These are phyloP conservation scores for Piaya cayana DNA, from an alignment of 2,113 vertebrate genomes.

Conservation along the genomic window DNA sequence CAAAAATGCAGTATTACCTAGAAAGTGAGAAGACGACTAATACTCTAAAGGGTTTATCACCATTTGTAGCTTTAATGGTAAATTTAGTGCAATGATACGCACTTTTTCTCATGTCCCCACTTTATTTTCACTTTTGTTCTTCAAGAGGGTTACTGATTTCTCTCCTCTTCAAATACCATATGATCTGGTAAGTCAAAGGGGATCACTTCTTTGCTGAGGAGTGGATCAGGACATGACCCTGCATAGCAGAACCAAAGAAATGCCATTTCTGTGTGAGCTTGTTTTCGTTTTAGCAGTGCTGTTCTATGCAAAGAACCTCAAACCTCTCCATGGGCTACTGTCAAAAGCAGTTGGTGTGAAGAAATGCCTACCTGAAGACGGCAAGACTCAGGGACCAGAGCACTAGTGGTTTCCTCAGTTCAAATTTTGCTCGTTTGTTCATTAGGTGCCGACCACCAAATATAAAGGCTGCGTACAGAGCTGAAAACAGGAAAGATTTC, in stretches of 20 bases:
- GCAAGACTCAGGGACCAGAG: slow-evolving; percentile 98
- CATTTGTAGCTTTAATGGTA: not conserved
- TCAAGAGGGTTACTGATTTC: not conserved
- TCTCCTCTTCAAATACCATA: not conserved
- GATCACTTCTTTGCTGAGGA: not conserved
- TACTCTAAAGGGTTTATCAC: not conserved
- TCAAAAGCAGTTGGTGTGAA: not conserved
- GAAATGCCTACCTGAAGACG: slow-evolving; percentile 87
- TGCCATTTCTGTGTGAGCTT: not conserved
- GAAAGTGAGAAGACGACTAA: not conserved
- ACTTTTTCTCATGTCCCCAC: not conserved
- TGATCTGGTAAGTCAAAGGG: not conserved
- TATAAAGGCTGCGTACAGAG: slow-evolving; percentile 95
- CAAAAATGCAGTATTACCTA: not conserved
- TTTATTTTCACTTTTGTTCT: slow-evolving; percentile 2
- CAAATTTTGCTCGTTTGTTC: slow-evolving; percentile 99
- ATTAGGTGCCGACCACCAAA: slow-evolving; percentile 96
- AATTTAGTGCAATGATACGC: not conserved
- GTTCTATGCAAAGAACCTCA: not conserved
- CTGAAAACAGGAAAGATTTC: slow-evolving; percentile 97
- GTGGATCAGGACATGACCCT: not conserved
- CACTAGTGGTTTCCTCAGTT: slow-evolving; percentile 94
- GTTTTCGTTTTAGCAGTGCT: not conserved
- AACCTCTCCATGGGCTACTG: not conserved
- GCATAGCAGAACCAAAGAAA: not conserved